Percentiles rank a stretch among this genome's conserved stretches.
Conservation (phyloP, 2,888 invertebrate genomes). For the Bhutanitis thaidina region DNA sequence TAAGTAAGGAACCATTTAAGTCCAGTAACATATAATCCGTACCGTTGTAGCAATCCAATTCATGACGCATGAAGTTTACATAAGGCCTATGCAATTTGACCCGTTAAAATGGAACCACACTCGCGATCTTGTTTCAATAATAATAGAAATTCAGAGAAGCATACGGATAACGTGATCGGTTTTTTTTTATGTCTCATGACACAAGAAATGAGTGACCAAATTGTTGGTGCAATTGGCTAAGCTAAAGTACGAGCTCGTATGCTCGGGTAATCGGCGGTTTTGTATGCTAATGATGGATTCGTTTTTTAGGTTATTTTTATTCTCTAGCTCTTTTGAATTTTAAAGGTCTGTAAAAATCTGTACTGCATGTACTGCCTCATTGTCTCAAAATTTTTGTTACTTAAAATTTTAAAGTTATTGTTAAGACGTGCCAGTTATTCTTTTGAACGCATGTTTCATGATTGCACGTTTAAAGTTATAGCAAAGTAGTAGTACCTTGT, state of each 20-base stretch:
- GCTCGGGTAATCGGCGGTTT: not conserved
- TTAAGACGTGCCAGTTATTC: too few relatives aligned
- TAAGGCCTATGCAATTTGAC: conserved; percentile 10
- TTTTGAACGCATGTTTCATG: too few relatives aligned
- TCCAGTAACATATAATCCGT: not conserved
- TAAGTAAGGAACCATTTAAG: too few relatives aligned
- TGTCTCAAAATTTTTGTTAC: too few relatives aligned
- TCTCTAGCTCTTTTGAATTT: too few relatives aligned
- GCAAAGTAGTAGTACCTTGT: too few relatives aligned
- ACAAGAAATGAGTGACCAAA: conserved; percentile 5
- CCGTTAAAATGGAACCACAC: conserved; percentile 21
- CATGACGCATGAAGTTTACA: conserved; percentile 1
- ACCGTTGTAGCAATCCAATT: not conserved
- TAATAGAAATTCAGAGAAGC: conserved; percentile 30
- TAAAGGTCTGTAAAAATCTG: too few relatives aligned
- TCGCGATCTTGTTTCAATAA: conserved; percentile 27
- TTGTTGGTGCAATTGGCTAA: not conserved
- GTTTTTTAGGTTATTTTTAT: too few relatives aligned
- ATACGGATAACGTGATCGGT: conserved; percentile 16
- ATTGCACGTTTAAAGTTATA: too few relatives aligned
- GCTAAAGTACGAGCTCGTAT: not conserved
- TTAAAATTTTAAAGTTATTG: too few relatives aligned
- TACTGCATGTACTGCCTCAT: too few relatives aligned
- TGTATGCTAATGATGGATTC: not conserved
- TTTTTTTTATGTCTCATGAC: conserved; percentile 20